A percentile compares a stretch with the other conserved stretches of the same genome.
Conservation (phyloP, 2,888 invertebrate genomes). For the Tubulanus polymorphus region DNA sequence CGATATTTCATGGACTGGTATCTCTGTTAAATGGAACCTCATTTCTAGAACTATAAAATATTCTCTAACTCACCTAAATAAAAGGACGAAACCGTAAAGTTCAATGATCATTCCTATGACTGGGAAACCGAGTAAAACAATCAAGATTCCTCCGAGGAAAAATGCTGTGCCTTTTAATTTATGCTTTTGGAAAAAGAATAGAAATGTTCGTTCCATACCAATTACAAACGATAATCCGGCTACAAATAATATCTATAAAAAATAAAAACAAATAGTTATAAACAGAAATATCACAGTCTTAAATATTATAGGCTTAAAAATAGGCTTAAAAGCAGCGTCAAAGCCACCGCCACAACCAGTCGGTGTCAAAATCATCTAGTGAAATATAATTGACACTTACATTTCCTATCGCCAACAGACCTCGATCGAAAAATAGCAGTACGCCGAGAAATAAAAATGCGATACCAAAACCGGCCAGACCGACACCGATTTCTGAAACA, state of each 20-base stretch:
- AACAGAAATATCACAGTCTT: no score
- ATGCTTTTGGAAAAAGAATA: slow-evolving; percentile 96
- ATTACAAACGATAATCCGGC: slow-evolving; percentile 93
- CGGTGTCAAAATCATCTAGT: no score
- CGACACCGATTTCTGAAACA: slow-evolving; percentile 82
- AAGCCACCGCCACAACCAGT: no score
- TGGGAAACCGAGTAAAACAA: slow-evolving; percentile 94
- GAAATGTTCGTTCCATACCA: slow-evolving; percentile 88
- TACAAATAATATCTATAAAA: slow-evolving; percentile 88
- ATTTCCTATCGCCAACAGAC: slow-evolving; percentile 97
- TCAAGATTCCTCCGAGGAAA: slow-evolving; percentile 87
- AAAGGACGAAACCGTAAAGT: slow-evolving; percentile 85
- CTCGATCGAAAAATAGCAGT: slow-evolving; percentile 90
- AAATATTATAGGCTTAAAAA: no score
- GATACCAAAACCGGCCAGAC: slow-evolving; percentile 86
- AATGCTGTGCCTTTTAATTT: slow-evolving; percentile 85
- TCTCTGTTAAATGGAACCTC: neutral
- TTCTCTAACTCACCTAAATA: slow-evolving; percentile 57
- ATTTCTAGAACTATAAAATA: neutral
- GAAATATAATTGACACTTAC: no score
- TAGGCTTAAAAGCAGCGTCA: no score
- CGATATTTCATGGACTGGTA: neutral
- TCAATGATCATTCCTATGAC: slow-evolving; percentile 94
- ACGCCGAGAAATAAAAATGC: slow-evolving; percentile 93
- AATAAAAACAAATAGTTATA: slow-evolving; percentile 13